Evolutionary conservation across 2,113 vertebrate species (phyloP), one percentile per base, ranked within the genome.

Genomic region (Tinamus guttatus): DNA sequence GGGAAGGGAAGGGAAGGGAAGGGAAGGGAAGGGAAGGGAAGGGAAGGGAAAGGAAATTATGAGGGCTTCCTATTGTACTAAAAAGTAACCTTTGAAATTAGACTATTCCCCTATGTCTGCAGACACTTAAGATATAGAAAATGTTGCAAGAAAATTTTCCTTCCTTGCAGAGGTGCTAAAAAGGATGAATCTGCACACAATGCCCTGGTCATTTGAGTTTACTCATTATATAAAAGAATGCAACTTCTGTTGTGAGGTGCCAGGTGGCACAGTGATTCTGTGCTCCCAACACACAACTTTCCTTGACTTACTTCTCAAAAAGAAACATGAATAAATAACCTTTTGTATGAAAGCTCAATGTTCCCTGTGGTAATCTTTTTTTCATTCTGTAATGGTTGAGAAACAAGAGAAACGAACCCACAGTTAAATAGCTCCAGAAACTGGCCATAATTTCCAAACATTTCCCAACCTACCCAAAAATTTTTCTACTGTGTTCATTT

Each of bases 321-420:
- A 69, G 69, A 86, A 21, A 36, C 15, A 17, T 9, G 1, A 70
- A 87, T 59, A 74, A 93, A 58, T 28, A 84, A 49, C 8, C n/a
- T 63, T 49, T 69, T 40, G 3, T 19, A 78, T 43, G 10, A 54
- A 90, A 89, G 15, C 13, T 78, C n/a, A 49, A 47, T 77, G n/a
- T 54, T 81, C 19, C 27, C n/a, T 65, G 22, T 21, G 24, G 36
- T 11, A 67, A 62, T 3, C 8, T 73, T 83, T 77, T 34, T 40
- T 49, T 43, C 3, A 2, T 41, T 83, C 49, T 73, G 5, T 28
- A 47, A 30, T 60, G 52, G 14, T 32, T 52, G 8, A 5, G 7
- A 47, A 40, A 63, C 83, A 10, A 1, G 0, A 60, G 30, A 36
- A 69, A 9, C 6, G 78, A 71, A 71, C 18, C 5, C 5, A 0